Base-by-base conservation (phyloP, 2,888 invertebrate genomes). In the Platypus cylindrus region DNA sequence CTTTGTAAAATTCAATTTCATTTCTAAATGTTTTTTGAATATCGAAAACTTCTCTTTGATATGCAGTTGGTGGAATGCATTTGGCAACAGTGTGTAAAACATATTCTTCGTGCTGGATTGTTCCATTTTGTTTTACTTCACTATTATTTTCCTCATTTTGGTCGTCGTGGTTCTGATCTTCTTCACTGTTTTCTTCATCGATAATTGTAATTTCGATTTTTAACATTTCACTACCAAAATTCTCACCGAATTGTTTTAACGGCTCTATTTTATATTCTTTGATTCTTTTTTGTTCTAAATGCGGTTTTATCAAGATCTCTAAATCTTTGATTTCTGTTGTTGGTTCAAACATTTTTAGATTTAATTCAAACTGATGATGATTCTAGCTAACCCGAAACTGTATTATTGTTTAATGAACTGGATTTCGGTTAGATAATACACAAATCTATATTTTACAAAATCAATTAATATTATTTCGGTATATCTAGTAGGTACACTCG, bases 141-240 rank as follows among this genome's bases (percentile, higher is more conserved):
- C n/a, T n/a, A n/a, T n/a, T n/a, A n/a, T n/a, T n/a, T n/a, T n/a
- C n/a, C n/a, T n/a, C n/a, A n/a, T n/a, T n/a, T n/a, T n/a, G n/a
- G n/a, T n/a, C n/a, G n/a, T 11, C 12, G 5, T 7, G 11, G n/a
- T 13, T 25, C 22, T 15, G 22, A 22, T 31, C 18, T 7, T 31
- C 20, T 5, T 31, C 31, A 12, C 38, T 32, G 25, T 35, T 29
- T 36, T 39, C 35, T 38, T 62, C 58, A n/a, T n/a, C n/a, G n/a
- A n/a, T n/a, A 4, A 65, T 41, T 32, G 51, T 54, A 0, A 62
- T 45, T 26, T 55, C 55, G 2, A 57, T 46, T 5, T 59, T 57
- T 1, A 71, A 46, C 53, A 73, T 71, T 1, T 67, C 56, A 47
- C 73, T 72, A 1, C 72, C 72, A 49, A 70, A 73, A 48, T 73